These are phyloP conservation scores for Cynaeus angustus DNA, from an alignment of 2,888 invertebrate genomes.

Conservation along the genomic window DNA sequence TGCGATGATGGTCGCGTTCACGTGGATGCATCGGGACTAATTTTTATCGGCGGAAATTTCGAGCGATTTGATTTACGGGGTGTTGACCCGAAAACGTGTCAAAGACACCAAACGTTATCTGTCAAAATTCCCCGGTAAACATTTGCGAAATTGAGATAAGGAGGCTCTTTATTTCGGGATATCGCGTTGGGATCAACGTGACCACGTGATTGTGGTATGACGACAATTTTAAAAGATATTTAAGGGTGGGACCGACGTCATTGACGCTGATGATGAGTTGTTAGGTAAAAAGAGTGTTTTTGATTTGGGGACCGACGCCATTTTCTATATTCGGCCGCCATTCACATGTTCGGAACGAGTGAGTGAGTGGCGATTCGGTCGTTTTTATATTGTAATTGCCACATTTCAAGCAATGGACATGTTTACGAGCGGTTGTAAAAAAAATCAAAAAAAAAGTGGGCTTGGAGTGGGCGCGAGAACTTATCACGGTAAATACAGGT, in stretches of 20 bases:
- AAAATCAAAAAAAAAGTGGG: too few relatives aligned
- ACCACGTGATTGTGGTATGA: slow-evolving; percentile 36
- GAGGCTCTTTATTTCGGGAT: slow-evolving; percentile 5
- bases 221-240: slow-evolving; percentile 2
- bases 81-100: slow-evolving; percentile 58
- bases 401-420: not conserved
- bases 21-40: slow-evolving; percentile 26
- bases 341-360: not conserved
- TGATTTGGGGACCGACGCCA: not conserved
- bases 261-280: not conserved
- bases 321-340: slow-evolving; percentile 4
- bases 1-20: slow-evolving; percentile 38
- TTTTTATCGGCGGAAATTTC: slow-evolving; percentile 2
- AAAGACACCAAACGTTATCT: slow-evolving; percentile 55
- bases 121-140: slow-evolving; percentile 29
- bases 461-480: not conserved
- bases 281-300: slow-evolving; percentile 7
- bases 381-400: not conserved
- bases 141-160: slow-evolving; percentile 38
- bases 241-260: slow-evolving; percentile 12
- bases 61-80: slow-evolving; percentile 44
- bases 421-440: not conserved
- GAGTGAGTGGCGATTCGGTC: not conserved
- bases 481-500: not conserved
- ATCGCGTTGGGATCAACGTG: slow-evolving; percentile 38